Conservation (phyloP, 2,113 vertebrate species). For the Mesoclemmys tuberculata region DNA sequence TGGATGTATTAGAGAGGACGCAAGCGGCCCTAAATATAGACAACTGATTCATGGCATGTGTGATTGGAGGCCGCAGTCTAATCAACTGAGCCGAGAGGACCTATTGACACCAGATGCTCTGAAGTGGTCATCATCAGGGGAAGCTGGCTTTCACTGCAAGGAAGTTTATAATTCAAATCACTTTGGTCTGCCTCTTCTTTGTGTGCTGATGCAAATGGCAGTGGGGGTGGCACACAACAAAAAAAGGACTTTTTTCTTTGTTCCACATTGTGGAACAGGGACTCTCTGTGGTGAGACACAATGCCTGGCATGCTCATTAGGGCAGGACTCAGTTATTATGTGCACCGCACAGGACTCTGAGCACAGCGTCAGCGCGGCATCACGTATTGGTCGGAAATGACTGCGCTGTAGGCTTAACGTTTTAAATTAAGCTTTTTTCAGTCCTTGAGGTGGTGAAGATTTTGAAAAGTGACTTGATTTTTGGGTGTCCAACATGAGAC, state of each 20-base stretch:
- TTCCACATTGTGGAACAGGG: neutral
- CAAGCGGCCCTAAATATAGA: neutral
- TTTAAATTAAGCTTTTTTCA: neutral
- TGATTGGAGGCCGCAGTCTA: neutral
- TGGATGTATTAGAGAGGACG: neutral
- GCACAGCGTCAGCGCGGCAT: neutral
- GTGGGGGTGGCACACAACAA: neutral
- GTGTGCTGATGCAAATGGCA: neutral
- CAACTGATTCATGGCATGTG: neutral
- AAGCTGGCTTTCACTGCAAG: accelerated
- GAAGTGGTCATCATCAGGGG: neutral
- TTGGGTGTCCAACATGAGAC: neutral
- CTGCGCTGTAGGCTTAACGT: neutral
- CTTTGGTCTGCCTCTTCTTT: neutral
- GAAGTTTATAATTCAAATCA: neutral
- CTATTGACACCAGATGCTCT: accelerated
- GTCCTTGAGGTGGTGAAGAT: neutral
- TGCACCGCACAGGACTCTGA: neutral
- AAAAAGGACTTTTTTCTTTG: neutral
- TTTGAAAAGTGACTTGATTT: neutral
- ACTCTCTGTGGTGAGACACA: neutral
- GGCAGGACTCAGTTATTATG: neutral
- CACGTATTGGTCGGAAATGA: neutral
- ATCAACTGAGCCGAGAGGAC: accelerated
- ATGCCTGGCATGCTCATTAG: too few species aligned